Percentiles rank a stretch among this genome's conserved stretches.
Conservation (phyloP, 2,797 vertebrate species). For the Silurus lanzhouensis region DNA sequence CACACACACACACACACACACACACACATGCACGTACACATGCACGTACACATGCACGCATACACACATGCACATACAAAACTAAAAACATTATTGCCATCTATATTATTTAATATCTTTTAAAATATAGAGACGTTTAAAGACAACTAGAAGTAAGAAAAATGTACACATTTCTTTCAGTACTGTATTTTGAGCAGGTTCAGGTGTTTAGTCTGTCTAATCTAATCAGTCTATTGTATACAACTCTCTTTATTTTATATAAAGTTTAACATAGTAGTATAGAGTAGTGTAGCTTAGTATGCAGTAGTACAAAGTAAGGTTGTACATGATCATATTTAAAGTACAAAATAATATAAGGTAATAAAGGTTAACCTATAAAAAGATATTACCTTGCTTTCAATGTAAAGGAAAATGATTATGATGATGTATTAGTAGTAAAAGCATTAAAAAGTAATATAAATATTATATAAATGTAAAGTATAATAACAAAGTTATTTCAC, state of each 20-base stretch:
- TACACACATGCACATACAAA: no score
- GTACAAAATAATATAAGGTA: not conserved
- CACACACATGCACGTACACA: not conserved
- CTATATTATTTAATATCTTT: no score
- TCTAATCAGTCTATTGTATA: no score
- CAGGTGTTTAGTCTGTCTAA: no score
- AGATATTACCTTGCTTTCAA: not conserved
- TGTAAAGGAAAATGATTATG: not conserved
- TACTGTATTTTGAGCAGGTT: no score
- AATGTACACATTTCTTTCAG: no score
- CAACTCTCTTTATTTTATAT: no score
- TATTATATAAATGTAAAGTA: not conserved
- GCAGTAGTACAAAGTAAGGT: not conserved
- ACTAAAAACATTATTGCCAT: no score
- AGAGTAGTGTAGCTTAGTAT: not conserved
- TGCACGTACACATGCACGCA: no score
- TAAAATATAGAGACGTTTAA: no score
- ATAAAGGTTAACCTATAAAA: not conserved
- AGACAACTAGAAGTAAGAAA: no score
- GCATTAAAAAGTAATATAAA: not conserved
- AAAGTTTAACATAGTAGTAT: not conserved
- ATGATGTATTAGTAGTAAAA: not conserved
- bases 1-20: not conserved
- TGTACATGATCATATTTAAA: not conserved
- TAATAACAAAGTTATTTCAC: no score